Base-by-base conservation (phyloP, 1,140 invertebrate genomes). In the Dendroctonus valens region DNA sequence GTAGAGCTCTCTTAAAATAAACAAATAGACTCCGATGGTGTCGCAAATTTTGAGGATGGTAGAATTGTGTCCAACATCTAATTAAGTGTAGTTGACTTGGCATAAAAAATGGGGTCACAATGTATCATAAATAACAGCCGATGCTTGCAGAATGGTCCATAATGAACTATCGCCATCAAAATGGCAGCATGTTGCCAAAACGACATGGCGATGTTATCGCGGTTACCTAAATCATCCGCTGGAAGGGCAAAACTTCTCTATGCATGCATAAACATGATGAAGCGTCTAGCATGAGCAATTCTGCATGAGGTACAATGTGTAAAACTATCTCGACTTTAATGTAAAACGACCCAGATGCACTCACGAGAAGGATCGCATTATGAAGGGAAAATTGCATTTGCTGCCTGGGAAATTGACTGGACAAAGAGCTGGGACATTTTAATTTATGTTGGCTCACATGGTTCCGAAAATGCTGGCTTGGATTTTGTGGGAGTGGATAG, bases 221-320 rank as follows among this genome's bases (percentile, higher is more conserved):
- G 51, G 50, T 53, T 44, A 41, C 41, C 41, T 54, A 63, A 63
- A 63, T 63, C 51, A 63, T 54, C 41, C 37, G 41, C 41, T 44
- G 51, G 50, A 54, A 44, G 7, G 51, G 51, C 39, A 15, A 52
- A 61, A 54, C 40, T 54, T 54, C 14, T 54, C n/a, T 54, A 44
- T 53, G 41, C 60, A 63, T 63, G 60, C 60, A 63, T 63, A 63
- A 63, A 53, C 60, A 63, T 44, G 40, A 41, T 51, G 38, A 61
- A 61, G 58, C 26, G 7, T 38, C 44, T 6, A 51, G 44, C 39
- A 59, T 44, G 41, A 37, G 50, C 14, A n/a, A 54, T 63, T 63
- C 42, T 12, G 7, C 37, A n/a, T 62, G 26, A 63, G 60, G 60
- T 54, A 63, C 41, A 42, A 63, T 54, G 60, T 54, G 51, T 54